Evolutionary conservation across 2,888 invertebrate species (phyloP).

Genomic region (Stenchaetothrips biformis): DNA sequence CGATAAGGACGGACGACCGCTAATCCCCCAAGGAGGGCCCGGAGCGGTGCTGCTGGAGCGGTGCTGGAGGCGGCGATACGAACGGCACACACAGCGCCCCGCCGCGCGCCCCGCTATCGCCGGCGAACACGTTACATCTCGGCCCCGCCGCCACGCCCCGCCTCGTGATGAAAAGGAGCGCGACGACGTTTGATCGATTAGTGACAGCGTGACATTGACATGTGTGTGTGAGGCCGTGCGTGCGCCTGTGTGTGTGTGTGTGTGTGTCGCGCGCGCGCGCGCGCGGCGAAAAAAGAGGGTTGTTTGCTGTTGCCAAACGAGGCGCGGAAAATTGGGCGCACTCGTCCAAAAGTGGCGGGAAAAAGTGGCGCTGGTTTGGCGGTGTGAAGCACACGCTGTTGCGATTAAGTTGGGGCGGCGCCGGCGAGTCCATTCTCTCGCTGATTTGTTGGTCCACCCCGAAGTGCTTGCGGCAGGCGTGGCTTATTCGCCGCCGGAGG

Average conservation of each 20-base stretch:
- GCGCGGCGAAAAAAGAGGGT: no score
- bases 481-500: no score
- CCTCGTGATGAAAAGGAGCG: not conserved
- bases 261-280: not conserved
- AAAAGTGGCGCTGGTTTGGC: no score
- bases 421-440: no score
- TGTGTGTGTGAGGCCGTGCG: not conserved
- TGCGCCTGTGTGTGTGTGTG: not conserved
- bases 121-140: not conserved
- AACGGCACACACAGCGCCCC: not conserved
- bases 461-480: no score
- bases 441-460: no score
- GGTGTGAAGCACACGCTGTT: no score
- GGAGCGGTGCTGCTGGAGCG: not conserved
- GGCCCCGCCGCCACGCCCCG: not conserved
- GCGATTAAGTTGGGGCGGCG: no score
- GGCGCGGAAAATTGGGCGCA: no score
- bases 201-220: not conserved
- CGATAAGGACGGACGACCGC: conserved; percentile 7
- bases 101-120: not conserved
- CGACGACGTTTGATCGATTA: not conserved
- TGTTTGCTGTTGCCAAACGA: no score
- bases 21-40: not conserved
- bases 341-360: no score
- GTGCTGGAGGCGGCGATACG: not conserved